phyloP scores from a whole-genome alignment of 2,113 vertebrate genomes.

The Halcyon malimbica region DNA sequence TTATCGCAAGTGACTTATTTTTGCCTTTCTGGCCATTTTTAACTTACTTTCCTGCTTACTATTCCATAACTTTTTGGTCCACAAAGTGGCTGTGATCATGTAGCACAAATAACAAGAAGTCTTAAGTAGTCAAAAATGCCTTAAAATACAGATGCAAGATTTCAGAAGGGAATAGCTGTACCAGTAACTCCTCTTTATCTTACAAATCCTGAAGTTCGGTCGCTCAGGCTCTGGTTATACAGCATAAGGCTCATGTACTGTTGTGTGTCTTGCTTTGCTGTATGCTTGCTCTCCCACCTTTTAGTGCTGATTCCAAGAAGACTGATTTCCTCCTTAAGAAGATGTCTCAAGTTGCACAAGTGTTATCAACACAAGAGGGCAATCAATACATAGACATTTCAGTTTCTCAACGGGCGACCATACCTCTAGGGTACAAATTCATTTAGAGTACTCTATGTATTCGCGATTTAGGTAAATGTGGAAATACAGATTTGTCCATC shows the following conservation, averaged over 20 bases:
- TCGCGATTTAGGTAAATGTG: background rate
- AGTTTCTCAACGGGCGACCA: background rate
- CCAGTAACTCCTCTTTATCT: background rate
- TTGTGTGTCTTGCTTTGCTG: background rate
- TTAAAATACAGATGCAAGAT: background rate
- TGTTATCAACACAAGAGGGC: too few species aligned
- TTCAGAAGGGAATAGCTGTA: background rate
- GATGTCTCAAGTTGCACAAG: background rate
- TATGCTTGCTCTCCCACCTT: background rate
- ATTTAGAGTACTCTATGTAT: background rate
- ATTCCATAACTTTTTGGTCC: background rate
- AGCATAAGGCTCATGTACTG: background rate
- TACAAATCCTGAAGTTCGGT: background rate
- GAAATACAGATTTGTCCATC: background rate
- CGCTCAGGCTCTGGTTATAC: background rate
- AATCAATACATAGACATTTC: background rate
- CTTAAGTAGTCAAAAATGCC: background rate
- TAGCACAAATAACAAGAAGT: background rate
- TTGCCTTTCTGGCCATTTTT: background rate
- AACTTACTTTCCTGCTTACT: background rate
- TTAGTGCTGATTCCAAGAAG: background rate
- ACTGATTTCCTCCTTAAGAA: background rate
- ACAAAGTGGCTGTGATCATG: background rate
- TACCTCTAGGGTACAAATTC: background rate
- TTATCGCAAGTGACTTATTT: background rate